Base-by-base conservation (phyloP, 1,140 invertebrate species). In the Bombus polaris region DNA sequence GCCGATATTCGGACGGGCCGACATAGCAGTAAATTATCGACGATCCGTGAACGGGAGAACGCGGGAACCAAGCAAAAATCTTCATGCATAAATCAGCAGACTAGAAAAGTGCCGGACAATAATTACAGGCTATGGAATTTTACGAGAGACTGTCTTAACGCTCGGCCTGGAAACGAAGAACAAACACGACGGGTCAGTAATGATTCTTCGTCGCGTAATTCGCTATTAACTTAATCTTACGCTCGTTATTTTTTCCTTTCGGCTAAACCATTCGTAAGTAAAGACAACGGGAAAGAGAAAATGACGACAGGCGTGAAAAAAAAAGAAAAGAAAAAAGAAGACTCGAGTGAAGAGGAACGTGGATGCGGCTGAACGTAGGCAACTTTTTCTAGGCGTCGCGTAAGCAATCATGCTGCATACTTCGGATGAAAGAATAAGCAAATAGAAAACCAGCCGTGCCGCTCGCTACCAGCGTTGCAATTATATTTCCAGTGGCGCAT, bases 401-500 rank as follows among this genome's bases (percentile, higher is more conserved):
- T 62, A 79, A 87, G 32, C 73, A 73, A 84, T 78, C 57, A 62
- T 59, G 53, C 25, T 70, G 74, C 78, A 89, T 87, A 82, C 86
- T 71, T 53, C 13, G 57, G 77, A 81, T 65, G 89, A 90, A 90
- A 87, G 89, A 88, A 79, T 87, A 89, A 73, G 86, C 82, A 90
- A 90, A 90, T 90, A 90, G 89, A 90, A 90, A 90, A 87, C 88
- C 53, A 25, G 59, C 44, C 65, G 62, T 47, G 57, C 35, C 28
- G 81, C 39, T 66, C 25, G 25, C 32, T 22, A 28, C 22, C 59
- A 59, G 28, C 83, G 66, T 66, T 87, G 85, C 82, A 87, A 79
- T 81, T 90, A 81, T 73, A 85, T 79, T 65, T 28, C 57, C 57
- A 28, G 74, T 72, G 68, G 74, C 65, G 62, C 83, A 70, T 88